Percentiles rank a stretch among this genome's conserved stretches.
These are phyloP conservation scores for Gobiocypris rarus DNA, from an alignment of 2,113 vertebrate genomes.

Conservation along the genomic window DNA sequence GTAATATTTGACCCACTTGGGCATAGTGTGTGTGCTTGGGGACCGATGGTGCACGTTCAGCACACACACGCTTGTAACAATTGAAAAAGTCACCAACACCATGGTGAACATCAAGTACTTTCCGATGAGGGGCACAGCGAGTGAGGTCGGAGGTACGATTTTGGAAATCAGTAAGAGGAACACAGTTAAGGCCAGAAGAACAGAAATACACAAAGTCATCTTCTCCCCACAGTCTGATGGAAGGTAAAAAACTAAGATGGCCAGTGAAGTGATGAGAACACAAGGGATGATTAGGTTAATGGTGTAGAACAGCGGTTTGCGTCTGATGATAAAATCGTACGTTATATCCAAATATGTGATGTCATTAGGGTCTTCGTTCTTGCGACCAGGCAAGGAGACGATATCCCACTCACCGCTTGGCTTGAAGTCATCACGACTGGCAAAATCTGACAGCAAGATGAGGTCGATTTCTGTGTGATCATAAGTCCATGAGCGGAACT, in stretches of 20 bases:
- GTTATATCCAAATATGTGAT: slow-evolving; percentile 80
- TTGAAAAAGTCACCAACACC: slow-evolving; percentile 84
- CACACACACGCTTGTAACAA: slow-evolving; percentile 82
- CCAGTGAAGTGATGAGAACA: slow-evolving; percentile 80
- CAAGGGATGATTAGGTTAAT: slow-evolving; percentile 83
- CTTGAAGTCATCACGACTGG: slow-evolving; percentile 81
- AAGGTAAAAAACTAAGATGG: slow-evolving; percentile 83
- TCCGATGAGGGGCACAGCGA: slow-evolving; percentile 82
- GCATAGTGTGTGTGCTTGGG: slow-evolving; percentile 83
- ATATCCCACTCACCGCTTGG: slow-evolving; percentile 84
- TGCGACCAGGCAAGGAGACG: slow-evolving; percentile 79
- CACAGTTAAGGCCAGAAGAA: slow-evolving; percentile 81
- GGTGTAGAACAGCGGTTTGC: slow-evolving; percentile 83
- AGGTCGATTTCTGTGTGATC: slow-evolving; percentile 83
- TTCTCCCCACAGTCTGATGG: slow-evolving; percentile 83
- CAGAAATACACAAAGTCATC: slow-evolving; percentile 82
- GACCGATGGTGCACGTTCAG: slow-evolving; percentile 82
- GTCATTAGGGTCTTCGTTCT: slow-evolving; percentile 80
- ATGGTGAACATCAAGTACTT: slow-evolving; percentile 84
- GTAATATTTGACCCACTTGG: slow-evolving; percentile 77
- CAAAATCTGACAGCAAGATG: slow-evolving; percentile 77
- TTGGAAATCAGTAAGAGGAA: slow-evolving; percentile 84
- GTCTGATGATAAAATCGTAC: slow-evolving; percentile 82
- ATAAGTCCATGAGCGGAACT: slow-evolving; percentile 83
- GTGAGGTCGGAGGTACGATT: slow-evolving; percentile 81